phyloP scores from a whole-genome alignment of 2,888 invertebrate species.

The Nephrotoma flavescens region DNA sequence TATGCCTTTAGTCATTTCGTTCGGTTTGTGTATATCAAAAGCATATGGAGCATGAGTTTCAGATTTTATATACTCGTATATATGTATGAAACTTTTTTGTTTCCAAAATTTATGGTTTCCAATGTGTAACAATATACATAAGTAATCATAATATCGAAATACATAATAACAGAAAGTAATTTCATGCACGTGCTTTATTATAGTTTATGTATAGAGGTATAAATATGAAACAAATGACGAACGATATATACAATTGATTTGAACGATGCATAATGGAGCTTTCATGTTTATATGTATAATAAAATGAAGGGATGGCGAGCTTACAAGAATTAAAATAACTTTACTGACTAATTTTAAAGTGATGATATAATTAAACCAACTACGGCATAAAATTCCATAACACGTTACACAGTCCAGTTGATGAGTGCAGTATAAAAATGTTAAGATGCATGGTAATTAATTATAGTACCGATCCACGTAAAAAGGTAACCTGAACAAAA shows the following conservation, averaged over 20 bases:
- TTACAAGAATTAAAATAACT: background rate
- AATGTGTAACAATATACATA: background rate
- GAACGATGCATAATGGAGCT: background rate
- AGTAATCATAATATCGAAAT: background rate
- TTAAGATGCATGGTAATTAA: background rate
- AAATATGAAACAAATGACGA: background rate
- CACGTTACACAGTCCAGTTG: background rate
- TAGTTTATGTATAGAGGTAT: background rate
- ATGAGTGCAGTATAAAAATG: background rate
- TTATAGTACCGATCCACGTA: background rate
- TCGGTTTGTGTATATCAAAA: background rate
- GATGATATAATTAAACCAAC: background rate
- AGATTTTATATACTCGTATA: background rate
- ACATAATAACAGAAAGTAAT: background rate
- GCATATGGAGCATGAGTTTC: background rate
- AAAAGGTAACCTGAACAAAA: background rate
- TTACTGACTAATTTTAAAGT: background rate
- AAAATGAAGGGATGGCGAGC: no score
- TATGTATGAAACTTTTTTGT: background rate
- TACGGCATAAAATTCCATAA: background rate
- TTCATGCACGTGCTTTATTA: constrained; percentile 3
- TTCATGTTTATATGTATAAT: background rate
- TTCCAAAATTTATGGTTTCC: background rate
- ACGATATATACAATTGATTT: background rate
- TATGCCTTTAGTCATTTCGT: background rate